Conservation (phyloP, 64 coral and sea anemone species). For the Porites australiensis region DNA sequence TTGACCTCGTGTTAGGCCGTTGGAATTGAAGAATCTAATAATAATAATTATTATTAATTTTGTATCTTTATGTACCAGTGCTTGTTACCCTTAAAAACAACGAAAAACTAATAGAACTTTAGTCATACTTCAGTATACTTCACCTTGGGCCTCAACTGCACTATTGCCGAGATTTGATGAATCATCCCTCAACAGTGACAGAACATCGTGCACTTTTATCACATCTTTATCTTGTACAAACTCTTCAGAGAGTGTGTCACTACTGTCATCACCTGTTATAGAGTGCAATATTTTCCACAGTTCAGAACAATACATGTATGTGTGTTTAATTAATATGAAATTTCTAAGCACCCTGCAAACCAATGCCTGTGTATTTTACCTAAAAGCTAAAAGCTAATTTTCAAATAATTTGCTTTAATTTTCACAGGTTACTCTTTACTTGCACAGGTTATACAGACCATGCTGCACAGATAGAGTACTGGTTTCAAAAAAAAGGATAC, state of each 20-base stretch:
- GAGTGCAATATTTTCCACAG: too few species aligned
- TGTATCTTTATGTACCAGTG: background rate
- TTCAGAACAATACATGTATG: background rate
- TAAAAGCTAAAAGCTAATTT: too few species aligned
- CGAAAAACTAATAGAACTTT: background rate
- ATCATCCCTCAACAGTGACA: background rate
- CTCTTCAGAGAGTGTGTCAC: background rate
- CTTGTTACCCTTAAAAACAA: slow-evolving; percentile 2
- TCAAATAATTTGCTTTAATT: too few species aligned
- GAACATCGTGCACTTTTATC: background rate
- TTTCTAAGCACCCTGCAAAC: too few species aligned
- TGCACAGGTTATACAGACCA: too few species aligned
- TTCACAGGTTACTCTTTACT: too few species aligned
- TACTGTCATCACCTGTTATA: background rate
- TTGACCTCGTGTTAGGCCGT: too few species aligned
- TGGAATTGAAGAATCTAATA: too few species aligned
- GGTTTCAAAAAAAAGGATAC: too few species aligned
- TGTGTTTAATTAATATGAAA: too few species aligned
- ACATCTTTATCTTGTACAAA: background rate
- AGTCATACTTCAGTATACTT: background rate
- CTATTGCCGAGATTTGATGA: slow-evolving; percentile 24
- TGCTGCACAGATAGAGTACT: too few species aligned
- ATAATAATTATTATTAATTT: background rate
- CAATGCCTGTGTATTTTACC: too few species aligned
- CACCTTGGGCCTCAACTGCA: slow-evolving; percentile 42